A percentile compares a stretch with the other conserved stretches of the same genome.
phyloP scores from a whole-genome alignment of 2,888 invertebrate genomes.

The Pollenia amentaria region DNA sequence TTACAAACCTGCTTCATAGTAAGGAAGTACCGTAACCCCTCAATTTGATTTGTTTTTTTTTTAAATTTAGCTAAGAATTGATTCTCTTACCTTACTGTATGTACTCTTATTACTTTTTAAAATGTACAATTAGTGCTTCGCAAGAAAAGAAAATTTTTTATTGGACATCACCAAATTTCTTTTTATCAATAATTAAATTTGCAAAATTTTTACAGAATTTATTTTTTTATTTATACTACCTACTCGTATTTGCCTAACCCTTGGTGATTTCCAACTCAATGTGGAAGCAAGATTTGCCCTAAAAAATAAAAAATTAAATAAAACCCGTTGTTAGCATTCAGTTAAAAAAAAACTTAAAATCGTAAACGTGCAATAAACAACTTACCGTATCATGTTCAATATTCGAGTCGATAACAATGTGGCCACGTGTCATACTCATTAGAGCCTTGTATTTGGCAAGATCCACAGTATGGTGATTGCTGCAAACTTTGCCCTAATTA shows the following conservation, averaged over 20 bases:
- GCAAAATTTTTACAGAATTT: not conserved
- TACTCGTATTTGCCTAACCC: constrained; percentile 68
- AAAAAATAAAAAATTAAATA: constrained; percentile 16
- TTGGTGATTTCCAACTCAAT: constrained; percentile 82
- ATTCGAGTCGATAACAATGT: constrained; percentile 81
- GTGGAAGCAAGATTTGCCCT: constrained; percentile 83
- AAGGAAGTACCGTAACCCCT: no score
- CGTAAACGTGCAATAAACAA: constrained; percentile 9
- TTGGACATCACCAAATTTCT: no score
- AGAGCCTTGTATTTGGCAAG: constrained; percentile 84
- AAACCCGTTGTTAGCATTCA: not conserved
- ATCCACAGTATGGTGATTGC: constrained; percentile 82
- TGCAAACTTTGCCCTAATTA: constrained; percentile 82
- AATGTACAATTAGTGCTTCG: no score
- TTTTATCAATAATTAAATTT: no score
- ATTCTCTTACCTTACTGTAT: no score
- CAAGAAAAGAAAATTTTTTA: no score
- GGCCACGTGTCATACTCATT: constrained; percentile 84
- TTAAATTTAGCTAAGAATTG: no score
- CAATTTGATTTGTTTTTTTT: no score
- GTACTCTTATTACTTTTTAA: no score
- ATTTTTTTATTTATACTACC: no score
- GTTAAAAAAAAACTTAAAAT: not conserved
- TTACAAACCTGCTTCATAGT: no score
- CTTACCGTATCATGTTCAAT: constrained; percentile 84